phyloP scores from a whole-genome alignment of 2,113 vertebrate species.

The Equus quagga region DNA sequence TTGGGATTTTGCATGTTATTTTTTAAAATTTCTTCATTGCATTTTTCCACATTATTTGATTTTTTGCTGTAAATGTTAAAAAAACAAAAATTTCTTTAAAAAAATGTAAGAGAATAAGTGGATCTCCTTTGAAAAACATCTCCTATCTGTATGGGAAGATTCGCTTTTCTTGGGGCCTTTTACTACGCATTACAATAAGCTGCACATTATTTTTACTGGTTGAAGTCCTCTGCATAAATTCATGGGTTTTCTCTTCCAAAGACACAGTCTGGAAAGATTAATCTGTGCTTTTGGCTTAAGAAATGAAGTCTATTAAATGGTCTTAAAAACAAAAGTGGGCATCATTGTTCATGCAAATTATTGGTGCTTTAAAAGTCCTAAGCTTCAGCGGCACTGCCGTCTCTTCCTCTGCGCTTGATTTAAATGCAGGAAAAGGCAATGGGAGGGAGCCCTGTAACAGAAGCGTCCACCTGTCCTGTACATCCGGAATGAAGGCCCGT shows the following conservation, averaged over 20 bases:
- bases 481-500: neutral
- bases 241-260: neutral
- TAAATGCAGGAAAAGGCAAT: neutral
- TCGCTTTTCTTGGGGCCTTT: constrained; percentile 29
- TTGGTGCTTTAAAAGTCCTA: constrained; percentile 3
- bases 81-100: neutral
- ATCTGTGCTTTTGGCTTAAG: constrained; percentile 71
- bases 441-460: neutral
- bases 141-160: neutral
- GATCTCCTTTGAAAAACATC: neutral
- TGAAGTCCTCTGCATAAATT: neutral
- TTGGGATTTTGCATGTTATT: neutral
- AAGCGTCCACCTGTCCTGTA: neutral
- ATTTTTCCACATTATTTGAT: neutral
- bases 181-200: constrained; percentile 55
- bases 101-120: neutral
- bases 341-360: constrained; percentile 59
- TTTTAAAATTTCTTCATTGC: neutral
- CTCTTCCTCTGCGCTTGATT: neutral
- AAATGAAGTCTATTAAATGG: constrained; percentile 71
- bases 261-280: constrained; percentile 57
- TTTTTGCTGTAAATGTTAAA: neutral
- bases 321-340: constrained; percentile 69
- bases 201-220: constrained; percentile 60
- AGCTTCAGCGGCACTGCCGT: neutral